phyloP scores from a whole-genome alignment of 1,140 invertebrate species.

The Hyles vespertilio region DNA sequence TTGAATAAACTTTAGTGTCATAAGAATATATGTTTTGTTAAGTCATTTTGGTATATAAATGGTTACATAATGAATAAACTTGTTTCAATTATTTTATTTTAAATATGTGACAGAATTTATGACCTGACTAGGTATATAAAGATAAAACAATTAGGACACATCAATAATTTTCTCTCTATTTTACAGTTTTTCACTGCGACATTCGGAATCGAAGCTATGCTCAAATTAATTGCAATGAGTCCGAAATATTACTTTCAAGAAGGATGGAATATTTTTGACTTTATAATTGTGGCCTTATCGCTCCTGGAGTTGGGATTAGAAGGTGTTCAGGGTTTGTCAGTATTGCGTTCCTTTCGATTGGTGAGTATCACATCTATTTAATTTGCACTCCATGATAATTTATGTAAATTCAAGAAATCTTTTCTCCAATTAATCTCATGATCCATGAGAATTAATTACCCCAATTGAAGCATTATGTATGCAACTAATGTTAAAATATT shows the following conservation, averaged over 20 bases:
- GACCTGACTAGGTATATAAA: no score
- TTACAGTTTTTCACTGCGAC: conserved; percentile 97
- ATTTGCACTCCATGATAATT: no score
- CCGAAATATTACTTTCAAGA: conserved; percentile 99
- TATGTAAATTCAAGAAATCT: conserved; percentile 1
- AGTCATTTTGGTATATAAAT: no score
- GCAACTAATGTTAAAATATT: no score
- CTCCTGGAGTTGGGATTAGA: conserved; percentile 94
- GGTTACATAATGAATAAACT: no score
- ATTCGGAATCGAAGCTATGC: conserved; percentile 96
- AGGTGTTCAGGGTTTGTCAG: conserved; percentile 95
- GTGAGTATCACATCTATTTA: conserved; percentile 78
- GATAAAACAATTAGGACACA: background rate
- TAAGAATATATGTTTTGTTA: no score
- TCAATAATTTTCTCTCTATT: conserved; percentile 13
- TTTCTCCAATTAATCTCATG: background rate
- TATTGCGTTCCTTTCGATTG: conserved; percentile 98
- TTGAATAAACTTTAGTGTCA: no score
- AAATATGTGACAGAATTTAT: no score
- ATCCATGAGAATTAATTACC: background rate
- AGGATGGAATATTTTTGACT: conserved; percentile 99
- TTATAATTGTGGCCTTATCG: conserved; percentile 97
- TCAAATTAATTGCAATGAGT: conserved; percentile 97
- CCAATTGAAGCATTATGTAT: no score
- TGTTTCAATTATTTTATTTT: no score